Base-by-base conservation (phyloP, 2,888 invertebrate genomes). In the Emmelina monodactyla region DNA sequence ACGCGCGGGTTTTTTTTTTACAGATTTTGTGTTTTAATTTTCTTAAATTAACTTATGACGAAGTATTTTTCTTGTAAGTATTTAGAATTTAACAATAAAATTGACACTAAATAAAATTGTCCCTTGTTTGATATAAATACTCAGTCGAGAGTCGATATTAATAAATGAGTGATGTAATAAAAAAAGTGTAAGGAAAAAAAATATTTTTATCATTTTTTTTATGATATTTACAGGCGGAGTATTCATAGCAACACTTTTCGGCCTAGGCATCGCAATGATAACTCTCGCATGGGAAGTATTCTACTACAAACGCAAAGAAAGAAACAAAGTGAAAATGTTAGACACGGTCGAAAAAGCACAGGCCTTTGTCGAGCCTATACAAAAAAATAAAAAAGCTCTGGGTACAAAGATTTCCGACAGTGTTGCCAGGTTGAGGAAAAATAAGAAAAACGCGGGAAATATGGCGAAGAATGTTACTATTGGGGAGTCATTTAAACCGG, bases 241-340 rank as follows among this genome's bases (percentile, higher is more conserved):
- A 0, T 94, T 94, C 55, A 94, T 94, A 44, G 94, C 94, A 0
- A 94, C 94, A 0, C 69, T 94, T 0, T 90, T 92, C 55, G 94
- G 94, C 0, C 64, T 94, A 2, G 88, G 88, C 0, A 56, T 94
- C 34, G 94, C 94, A 0, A 91, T 94, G 89, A 60, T 92, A 1
- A 92, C 93, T 0, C 63, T 95, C 12, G 88, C 85, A 0, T 86
- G 87, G 50, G 94, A 94, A 65, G 89, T 94, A 0, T 76, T 91
- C 38, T 92, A 91, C 51, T 91, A 92, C 57, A 84, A 84, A 39
- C 61, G 82, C 0, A 84, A 84, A 47, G 73, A 79, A 33, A 76
- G 65, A 38, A 76, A 67, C 19, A 69, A 66, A 45, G 48, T 66
- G 0, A 52, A 60, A 35, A 34, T 37, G 0, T 28, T 63, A 9